Evolutionary conservation across 2,797 vertebrate species (phyloP).

Genomic region (Neosilurus hyrtlii): DNA sequence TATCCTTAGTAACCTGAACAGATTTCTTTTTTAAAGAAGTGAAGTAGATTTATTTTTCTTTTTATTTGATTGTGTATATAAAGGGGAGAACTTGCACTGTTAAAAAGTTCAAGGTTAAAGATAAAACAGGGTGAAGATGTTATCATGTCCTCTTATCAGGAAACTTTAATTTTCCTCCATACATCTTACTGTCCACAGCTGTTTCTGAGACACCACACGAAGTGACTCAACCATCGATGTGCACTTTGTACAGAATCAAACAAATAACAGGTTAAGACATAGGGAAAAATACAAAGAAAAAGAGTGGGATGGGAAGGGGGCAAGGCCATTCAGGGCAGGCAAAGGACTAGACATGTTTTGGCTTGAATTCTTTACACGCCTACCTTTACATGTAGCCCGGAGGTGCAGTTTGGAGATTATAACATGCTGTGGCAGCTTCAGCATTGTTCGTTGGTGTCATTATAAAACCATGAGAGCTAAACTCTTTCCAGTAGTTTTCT

Average conservation of each 20-base stretch:
- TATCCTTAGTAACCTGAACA: not conserved
- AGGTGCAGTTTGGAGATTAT: slow-evolving; percentile 54
- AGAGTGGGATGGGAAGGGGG: not conserved
- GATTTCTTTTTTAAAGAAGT: not conserved
- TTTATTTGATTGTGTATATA: not conserved
- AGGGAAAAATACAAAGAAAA: not conserved
- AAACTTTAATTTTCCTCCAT: slow-evolving; percentile 3
- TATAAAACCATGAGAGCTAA: slow-evolving; percentile 13
- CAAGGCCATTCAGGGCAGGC: not conserved
- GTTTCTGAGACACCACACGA: slow-evolving; percentile 30
- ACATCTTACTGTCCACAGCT: slow-evolving; percentile 19
- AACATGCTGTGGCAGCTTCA: slow-evolving; percentile 26
- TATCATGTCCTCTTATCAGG: slow-evolving; percentile 36
- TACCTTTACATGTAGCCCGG: slow-evolving; percentile 59
- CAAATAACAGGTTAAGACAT: slow-evolving; percentile 29
- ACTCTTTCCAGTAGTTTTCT: slow-evolving; percentile 16
- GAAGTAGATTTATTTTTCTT: not conserved
- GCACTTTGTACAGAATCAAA: slow-evolving; percentile 29
- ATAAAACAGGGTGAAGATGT: not conserved
- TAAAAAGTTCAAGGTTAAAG: not conserved
- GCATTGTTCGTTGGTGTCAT: slow-evolving; percentile 21
- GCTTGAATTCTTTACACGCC: slow-evolving; percentile 51
- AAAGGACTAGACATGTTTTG: slow-evolving; percentile 56
- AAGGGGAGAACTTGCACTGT: not conserved
- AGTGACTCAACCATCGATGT: slow-evolving; percentile 33